phyloP scores from a whole-genome alignment of 2,888 invertebrate species.

The Drosophila subquinaria region DNA sequence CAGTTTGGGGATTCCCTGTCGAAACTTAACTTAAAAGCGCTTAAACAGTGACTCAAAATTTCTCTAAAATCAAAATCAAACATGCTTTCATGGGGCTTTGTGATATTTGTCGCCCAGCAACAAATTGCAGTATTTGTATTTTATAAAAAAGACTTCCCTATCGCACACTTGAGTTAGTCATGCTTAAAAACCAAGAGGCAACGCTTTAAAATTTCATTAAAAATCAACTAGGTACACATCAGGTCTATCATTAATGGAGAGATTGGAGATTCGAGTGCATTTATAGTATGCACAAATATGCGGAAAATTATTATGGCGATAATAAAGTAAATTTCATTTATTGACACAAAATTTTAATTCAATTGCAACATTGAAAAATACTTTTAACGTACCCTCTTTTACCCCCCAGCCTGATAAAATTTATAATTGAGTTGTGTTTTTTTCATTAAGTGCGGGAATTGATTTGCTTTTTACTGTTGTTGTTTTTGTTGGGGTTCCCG shows the following conservation, averaged over 20 bases:
- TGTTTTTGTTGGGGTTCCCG: conserved; percentile 38
- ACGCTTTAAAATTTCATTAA: conserved; percentile 54
- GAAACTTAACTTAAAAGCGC: neutral
- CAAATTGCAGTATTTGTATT: neutral
- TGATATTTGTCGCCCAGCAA: neutral
- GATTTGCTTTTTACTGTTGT: conserved; percentile 59
- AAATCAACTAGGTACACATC: conserved; percentile 45
- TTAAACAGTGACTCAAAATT: neutral
- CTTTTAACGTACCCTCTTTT: conserved; percentile 45
- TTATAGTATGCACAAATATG: conserved; percentile 15
- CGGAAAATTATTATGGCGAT: conserved; percentile 53
- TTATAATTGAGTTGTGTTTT: conserved; percentile 80
- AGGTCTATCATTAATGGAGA: conserved; percentile 11
- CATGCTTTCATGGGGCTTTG: neutral
- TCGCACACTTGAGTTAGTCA: conserved; percentile 16
- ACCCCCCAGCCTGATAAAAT: conserved; percentile 61
- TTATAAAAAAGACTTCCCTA: neutral
- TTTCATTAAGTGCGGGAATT: conserved; percentile 79
- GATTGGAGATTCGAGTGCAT: conserved; percentile 14
- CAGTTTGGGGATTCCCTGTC: neutral
- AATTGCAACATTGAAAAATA: conserved; percentile 70
- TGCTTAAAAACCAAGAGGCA: conserved; percentile 2
- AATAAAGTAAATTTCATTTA: conserved; percentile 71
- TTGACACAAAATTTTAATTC: conserved; percentile 76
- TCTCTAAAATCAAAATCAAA: neutral